Evolutionary conservation across 2,113 vertebrate species (phyloP).

Genomic region (Irena cyanogastra): DNA sequence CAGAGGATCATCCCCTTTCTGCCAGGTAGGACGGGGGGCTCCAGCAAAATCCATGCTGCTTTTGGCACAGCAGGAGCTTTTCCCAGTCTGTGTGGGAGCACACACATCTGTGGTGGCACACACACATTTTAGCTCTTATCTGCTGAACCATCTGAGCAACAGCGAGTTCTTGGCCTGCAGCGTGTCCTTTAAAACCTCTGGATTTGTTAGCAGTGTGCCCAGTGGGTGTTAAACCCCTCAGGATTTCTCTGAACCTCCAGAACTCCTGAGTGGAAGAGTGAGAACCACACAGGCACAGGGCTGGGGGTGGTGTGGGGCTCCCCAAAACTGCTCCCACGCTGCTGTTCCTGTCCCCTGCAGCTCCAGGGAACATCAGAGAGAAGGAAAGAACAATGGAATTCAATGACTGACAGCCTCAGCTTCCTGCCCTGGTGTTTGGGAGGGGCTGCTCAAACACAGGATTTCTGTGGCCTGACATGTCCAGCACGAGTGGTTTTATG

Average conservation of each 20-base stretch:
- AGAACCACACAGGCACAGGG: neutral
- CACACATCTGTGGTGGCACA: neutral
- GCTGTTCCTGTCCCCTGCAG: neutral
- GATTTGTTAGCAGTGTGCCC: neutral
- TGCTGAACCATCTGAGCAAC: neutral
- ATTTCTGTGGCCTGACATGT: neutral
- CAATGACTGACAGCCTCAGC: neutral
- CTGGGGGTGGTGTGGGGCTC: neutral
- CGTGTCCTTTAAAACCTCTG: neutral
- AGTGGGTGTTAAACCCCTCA: neutral
- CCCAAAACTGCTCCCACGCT: neutral
- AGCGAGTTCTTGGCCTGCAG: neutral
- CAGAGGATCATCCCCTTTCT: conserved; percentile 96
- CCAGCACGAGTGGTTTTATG: accelerated
- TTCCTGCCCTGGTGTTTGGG: neutral
- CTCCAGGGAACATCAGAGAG: neutral
- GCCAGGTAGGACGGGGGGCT: conserved; percentile 78
- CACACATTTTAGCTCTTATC: neutral
- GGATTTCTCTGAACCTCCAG: neutral
- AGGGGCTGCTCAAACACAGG: neutral
- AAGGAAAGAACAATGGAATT: neutral
- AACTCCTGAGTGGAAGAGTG: neutral
- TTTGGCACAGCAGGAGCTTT: neutral
- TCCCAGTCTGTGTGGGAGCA: neutral
- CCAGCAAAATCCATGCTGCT: accelerated